Conservation (phyloP, 2,888 invertebrate genomes). For the Timema cristinae region DNA sequence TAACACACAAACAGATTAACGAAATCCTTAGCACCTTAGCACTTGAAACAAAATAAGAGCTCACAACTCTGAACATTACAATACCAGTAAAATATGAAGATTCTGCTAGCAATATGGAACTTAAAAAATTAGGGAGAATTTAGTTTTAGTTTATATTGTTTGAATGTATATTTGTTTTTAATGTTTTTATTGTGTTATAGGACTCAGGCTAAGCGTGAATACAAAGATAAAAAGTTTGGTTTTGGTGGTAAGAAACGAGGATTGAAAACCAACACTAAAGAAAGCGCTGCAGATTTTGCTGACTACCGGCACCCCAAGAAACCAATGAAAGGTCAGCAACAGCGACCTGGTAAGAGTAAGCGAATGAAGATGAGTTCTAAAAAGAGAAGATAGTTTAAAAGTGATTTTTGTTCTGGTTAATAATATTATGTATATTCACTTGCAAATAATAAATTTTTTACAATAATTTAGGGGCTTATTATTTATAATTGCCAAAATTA, state of each 20-base stretch:
- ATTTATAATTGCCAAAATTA: too few species aligned
- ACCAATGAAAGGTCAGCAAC: constrained; percentile 20
- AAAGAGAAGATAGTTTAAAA: background rate
- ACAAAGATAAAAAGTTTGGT: constrained; percentile 84
- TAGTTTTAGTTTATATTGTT: too few species aligned
- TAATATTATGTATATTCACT: too few species aligned
- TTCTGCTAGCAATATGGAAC: too few species aligned
- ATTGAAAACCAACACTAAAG: constrained; percentile 78
- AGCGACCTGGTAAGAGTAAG: constrained; percentile 45
- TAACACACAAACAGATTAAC: too few species aligned
- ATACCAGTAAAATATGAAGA: too few species aligned
- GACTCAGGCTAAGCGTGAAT: constrained; percentile 53
- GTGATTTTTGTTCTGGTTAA: too few species aligned
- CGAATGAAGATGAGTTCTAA: constrained; percentile 46
- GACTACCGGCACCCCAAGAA: constrained; percentile 46
- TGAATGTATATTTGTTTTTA: background rate
- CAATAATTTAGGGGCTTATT: too few species aligned
- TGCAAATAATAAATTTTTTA: too few species aligned
- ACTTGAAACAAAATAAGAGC: too few species aligned
- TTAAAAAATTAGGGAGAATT: too few species aligned
- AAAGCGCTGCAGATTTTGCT: constrained; percentile 67
- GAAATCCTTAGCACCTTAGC: background rate
- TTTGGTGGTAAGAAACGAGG: constrained; percentile 95
- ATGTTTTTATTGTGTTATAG: constrained; percentile 30
- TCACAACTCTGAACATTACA: too few species aligned